Evolutionary conservation across 2,888 invertebrate genomes (phyloP).

Genomic region (Nephrotoma guestfalica): DNA sequence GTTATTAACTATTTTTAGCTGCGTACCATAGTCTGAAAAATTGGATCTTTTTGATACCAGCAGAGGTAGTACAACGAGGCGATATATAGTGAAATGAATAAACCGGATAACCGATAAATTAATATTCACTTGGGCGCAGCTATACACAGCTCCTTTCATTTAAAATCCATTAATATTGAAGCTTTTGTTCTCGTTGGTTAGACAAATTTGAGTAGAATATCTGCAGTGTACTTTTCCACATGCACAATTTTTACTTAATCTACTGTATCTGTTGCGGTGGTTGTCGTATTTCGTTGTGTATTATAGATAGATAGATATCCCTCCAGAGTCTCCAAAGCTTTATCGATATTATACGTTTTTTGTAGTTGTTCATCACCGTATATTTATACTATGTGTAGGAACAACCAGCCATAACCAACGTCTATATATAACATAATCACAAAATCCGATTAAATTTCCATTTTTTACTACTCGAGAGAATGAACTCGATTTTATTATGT

Average conservation of each 20-base stretch:
- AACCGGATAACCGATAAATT: not conserved
- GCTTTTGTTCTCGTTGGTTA: not conserved
- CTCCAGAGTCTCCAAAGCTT: not conserved
- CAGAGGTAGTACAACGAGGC: not conserved
- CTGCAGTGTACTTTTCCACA: not conserved
- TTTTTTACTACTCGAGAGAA: not conserved
- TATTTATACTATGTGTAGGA: not conserved
- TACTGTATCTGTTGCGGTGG: not conserved
- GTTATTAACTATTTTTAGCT: not conserved
- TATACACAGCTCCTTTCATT: not conserved
- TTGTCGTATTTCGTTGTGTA: not conserved
- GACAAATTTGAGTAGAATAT: not conserved
- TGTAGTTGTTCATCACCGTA: not conserved
- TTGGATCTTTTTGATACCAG: not conserved
- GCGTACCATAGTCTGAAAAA: not conserved
- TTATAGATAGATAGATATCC: not conserved
- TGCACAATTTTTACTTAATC: not conserved
- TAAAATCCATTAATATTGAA: not conserved
- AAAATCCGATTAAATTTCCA: not conserved
- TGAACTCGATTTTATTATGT: not conserved
- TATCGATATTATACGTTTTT: not conserved
- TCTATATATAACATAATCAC: not conserved
- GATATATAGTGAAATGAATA: not conserved
- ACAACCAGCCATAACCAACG: not conserved
- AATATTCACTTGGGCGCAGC: not conserved